A percentile compares a stretch with the other conserved stretches of the same genome.
Evolutionary conservation across 2,113 vertebrate genomes (phyloP).

Genomic region (Eretmochelys imbricata): DNA sequence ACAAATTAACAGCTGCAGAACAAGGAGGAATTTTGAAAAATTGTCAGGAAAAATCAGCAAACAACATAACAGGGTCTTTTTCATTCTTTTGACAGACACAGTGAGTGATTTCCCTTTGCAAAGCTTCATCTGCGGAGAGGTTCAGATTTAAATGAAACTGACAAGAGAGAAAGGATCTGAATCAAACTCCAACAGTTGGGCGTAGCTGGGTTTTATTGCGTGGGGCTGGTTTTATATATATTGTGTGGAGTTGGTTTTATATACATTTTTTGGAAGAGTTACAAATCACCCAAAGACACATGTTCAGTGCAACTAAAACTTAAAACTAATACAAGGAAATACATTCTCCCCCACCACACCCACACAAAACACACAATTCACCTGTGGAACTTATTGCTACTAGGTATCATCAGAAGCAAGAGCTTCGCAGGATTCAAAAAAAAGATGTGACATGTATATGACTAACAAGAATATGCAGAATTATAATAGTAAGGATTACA

Average conservation of each 20-base stretch:
- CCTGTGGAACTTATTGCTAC: slow-evolving; percentile 41
- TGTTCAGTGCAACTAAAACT: slow-evolving; percentile 57
- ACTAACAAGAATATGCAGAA: background rate
- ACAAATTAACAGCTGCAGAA: slow-evolving; percentile 69
- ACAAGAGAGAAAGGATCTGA: background rate
- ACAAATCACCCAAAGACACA: background rate
- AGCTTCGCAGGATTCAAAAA: background rate
- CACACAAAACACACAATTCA: slow-evolving; percentile 21
- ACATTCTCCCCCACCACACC: background rate
- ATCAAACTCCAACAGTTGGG: slow-evolving; percentile 39
- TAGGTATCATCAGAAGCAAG: slow-evolving; percentile 12
- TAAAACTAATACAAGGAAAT: background rate
- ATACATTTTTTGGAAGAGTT: background rate
- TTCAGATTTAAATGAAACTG: slow-evolving; percentile 9
- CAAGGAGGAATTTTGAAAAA: slow-evolving; percentile 41
- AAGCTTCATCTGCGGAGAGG: background rate
- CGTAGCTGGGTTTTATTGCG: background rate
- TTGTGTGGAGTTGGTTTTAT: no score
- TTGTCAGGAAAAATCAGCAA: slow-evolving; percentile 65
- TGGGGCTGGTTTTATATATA: background rate
- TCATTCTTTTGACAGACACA: background rate
- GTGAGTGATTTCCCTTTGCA: background rate
- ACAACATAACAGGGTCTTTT: slow-evolving; percentile 38
- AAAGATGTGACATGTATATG: background rate
- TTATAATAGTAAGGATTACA: background rate